phyloP scores from a whole-genome alignment of 1,140 invertebrate genomes.

The Listronotus oregonensis region DNA sequence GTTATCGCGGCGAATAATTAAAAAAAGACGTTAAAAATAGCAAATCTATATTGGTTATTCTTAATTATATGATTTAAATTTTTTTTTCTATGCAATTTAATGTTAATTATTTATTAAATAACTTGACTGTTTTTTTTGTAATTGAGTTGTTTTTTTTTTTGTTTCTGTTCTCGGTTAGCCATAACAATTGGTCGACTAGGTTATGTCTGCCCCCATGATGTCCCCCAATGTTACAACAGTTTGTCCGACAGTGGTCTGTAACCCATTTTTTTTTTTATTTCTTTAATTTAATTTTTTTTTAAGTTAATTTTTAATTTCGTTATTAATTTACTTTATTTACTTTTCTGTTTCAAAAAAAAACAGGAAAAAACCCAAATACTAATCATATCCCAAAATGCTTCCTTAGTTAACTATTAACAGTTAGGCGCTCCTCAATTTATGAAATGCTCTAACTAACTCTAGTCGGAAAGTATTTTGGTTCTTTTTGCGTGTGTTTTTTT shows the following conservation, averaged over 20 bases:
- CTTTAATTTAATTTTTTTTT: conserved; percentile 32
- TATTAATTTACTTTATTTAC: conserved; percentile 8
- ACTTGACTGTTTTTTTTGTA: conserved; percentile 54
- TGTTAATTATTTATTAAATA: conserved; percentile 47
- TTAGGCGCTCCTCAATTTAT: conserved; percentile 33
- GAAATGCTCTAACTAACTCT: not conserved
- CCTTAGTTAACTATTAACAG: conserved; percentile 21
- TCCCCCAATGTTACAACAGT: conserved; percentile 98
- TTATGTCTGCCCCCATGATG: conserved; percentile 99
- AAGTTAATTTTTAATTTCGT: conserved; percentile 15
- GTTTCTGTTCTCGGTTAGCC: conserved; percentile 71
- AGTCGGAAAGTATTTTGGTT: conserved; percentile 4
- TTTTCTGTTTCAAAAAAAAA: not conserved
- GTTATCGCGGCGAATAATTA: too few relatives aligned
- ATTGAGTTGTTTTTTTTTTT: conserved; percentile 56
- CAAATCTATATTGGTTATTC: conserved; percentile 15
- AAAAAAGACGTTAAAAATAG: too few relatives aligned
- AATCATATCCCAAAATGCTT: conserved; percentile 20
- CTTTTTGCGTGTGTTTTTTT: not conserved
- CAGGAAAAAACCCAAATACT: conserved; percentile 25
- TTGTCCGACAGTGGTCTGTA: conserved; percentile 99
- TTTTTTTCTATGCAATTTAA: conserved; percentile 42
- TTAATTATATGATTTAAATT: conserved; percentile 38
- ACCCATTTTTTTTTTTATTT: conserved; percentile 62
- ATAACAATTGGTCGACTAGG: conserved; percentile 99